phyloP scores from a whole-genome alignment of 2,113 vertebrate genomes.

The Clarias gariepinus region DNA sequence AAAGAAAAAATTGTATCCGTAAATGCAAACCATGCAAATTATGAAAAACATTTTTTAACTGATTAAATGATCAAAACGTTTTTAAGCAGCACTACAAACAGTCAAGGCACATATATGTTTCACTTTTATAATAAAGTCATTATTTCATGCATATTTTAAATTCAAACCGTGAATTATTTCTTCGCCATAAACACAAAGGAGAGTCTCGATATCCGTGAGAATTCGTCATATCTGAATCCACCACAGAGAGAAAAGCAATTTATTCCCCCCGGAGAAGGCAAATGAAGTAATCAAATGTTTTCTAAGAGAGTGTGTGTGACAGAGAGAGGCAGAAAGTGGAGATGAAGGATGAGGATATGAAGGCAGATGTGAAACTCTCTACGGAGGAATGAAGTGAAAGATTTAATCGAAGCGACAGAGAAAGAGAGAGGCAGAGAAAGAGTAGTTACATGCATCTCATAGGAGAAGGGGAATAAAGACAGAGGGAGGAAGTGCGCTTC shows the following conservation, averaged over 20 bases:
- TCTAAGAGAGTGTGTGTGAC: neutral
- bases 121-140: neutral
- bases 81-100: neutral
- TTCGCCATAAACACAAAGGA: neutral
- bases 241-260: conserved; percentile 11
- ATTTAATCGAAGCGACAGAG: neutral
- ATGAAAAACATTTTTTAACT: neutral
- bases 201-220: neutral
- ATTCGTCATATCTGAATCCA: neutral
- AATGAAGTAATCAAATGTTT: conserved; percentile 26
- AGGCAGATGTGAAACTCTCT: conserved; percentile 8
- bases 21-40: neutral
- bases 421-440: neutral
- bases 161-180: neutral
- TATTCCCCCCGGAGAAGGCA: conserved; percentile 6
- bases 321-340: neutral
- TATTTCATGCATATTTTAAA: neutral
- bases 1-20: neutral
- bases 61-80: neutral
- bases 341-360: conserved; percentile 15
- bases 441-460: neutral
- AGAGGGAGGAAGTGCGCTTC: neutral
- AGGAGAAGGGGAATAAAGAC: conserved; percentile 1
- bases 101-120: neutral
- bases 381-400: conserved; percentile 1